These are phyloP conservation scores for Hydraecia micacea DNA, from an alignment of 2,888 invertebrate genomes.

Conservation along the genomic window DNA sequence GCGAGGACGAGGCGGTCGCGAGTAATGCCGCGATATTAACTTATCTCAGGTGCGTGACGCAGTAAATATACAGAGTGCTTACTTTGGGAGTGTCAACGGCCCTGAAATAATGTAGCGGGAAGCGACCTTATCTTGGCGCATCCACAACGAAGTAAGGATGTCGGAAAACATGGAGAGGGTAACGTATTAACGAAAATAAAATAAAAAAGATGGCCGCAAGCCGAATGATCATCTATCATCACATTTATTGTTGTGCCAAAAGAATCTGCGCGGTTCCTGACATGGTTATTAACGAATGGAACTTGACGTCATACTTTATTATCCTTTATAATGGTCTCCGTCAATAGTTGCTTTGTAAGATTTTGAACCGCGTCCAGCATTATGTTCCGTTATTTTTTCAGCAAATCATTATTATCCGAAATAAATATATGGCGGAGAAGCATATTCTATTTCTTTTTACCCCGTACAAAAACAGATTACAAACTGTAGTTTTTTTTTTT, in stretches of 20 bases:
- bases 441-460: constrained; percentile 19
- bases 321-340: constrained; percentile 51
- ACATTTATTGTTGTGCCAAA: constrained; percentile 64
- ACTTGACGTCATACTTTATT: constrained; percentile 64
- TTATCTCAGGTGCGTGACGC: constrained; percentile 81
- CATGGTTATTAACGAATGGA: constrained; percentile 66
- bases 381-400: constrained; percentile 34
- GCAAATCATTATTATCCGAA: constrained; percentile 27
- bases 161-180: constrained; percentile 54
- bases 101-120: constrained; percentile 68
- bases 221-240: constrained; percentile 63
- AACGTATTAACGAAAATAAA: constrained; percentile 34
- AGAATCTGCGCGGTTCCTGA: constrained; percentile 60
- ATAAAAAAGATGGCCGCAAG: constrained; percentile 40
- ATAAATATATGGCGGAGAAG: constrained; percentile 19
- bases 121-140: constrained; percentile 62
- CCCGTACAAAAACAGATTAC: constrained; percentile 23
- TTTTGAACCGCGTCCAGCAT: constrained; percentile 54
- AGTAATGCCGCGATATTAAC: constrained; percentile 80
- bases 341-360: constrained; percentile 50
- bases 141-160: constrained; percentile 52
- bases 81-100: constrained; percentile 70
- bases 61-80: constrained; percentile 75
- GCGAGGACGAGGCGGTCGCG: constrained; percentile 69
- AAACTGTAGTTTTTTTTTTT: constrained; percentile 45